Conservation (phyloP, 2,797 vertebrate species). For the Hybognathus amarus region DNA sequence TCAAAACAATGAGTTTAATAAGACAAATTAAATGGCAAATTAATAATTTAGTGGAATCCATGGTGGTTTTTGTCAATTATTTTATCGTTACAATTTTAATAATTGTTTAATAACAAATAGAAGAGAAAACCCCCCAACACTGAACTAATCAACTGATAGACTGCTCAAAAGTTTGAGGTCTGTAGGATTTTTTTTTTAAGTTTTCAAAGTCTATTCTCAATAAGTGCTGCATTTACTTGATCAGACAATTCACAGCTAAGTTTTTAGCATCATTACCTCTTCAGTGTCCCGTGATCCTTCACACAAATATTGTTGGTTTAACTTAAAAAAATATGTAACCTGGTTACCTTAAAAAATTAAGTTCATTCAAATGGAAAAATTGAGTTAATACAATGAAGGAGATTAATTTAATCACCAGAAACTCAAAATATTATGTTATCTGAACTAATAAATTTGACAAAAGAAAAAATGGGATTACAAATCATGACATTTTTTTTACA, state of each 20-base stretch:
- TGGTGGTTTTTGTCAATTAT: background rate
- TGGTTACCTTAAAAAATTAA: too few species aligned
- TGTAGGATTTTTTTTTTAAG: background rate
- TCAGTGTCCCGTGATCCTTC: background rate
- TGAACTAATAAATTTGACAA: too few species aligned
- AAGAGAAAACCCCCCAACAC: background rate
- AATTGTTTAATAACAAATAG: background rate
- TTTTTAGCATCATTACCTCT: background rate
- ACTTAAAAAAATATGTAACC: too few species aligned
- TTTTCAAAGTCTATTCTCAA: background rate
- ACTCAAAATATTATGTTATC: too few species aligned
- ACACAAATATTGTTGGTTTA: too few species aligned
- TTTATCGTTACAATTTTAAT: background rate
- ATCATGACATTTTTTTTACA: too few species aligned
- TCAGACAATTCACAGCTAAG: background rate
- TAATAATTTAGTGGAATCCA: background rate
- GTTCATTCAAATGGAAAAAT: too few species aligned
- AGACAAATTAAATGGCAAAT: background rate
- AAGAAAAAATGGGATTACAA: too few species aligned
- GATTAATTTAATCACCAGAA: too few species aligned
- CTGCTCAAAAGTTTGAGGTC: background rate
- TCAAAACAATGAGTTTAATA: background rate
- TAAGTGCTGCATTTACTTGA: background rate
- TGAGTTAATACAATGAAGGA: too few species aligned
- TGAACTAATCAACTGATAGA: background rate